Percentiles rank a stretch among this genome's conserved stretches.
phyloP scores from a whole-genome alignment of 2,888 invertebrate genomes.

The Drosophila crucigera region DNA sequence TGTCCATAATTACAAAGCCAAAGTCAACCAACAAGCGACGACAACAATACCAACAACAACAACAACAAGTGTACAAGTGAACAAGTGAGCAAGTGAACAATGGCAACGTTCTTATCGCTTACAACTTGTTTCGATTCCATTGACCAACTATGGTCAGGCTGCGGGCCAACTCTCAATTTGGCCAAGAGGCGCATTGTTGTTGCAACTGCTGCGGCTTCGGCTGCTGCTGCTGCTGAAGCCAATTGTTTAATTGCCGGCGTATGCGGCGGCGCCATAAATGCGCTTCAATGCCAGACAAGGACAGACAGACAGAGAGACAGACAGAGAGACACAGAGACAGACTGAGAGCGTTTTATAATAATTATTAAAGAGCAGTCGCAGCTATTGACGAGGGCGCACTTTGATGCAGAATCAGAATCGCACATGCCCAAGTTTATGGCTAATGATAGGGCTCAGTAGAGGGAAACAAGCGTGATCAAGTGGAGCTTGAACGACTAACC shows the following conservation, averaged over 20 bases:
- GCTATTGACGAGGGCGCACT: slow-evolving; percentile 47
- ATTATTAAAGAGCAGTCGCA: slow-evolving; percentile 42
- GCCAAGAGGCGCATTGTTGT: slow-evolving; percentile 70
- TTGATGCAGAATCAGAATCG: slow-evolving; percentile 25
- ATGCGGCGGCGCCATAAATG: slow-evolving; percentile 80
- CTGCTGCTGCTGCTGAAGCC: slow-evolving; percentile 40
- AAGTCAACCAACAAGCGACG: slow-evolving; percentile 70
- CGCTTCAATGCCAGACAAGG: slow-evolving; percentile 65
- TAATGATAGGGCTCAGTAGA: slow-evolving; percentile 60
- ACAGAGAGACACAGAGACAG: slow-evolving; percentile 12
- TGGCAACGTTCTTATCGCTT: slow-evolving; percentile 74
- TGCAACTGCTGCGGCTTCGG: slow-evolving; percentile 31
- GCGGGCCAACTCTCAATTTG: slow-evolving; percentile 62
- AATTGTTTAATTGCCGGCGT: slow-evolving; percentile 77
- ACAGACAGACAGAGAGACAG: slow-evolving; percentile 9
- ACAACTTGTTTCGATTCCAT: slow-evolving; percentile 80
- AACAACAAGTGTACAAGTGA: slow-evolving; percentile 34
- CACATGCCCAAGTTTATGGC: slow-evolving; percentile 44
- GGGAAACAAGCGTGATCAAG: slow-evolving; percentile 33
- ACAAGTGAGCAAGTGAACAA: slow-evolving; percentile 40
- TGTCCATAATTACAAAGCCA: slow-evolving; percentile 70
- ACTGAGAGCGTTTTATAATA: slow-evolving; percentile 60
- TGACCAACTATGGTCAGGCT: slow-evolving; percentile 73
- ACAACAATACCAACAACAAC: slow-evolving; percentile 72
- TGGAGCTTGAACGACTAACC: neutral